Evolutionary conservation across 2,797 vertebrate species (phyloP).

Genomic region (Enteromius thamalakanensis): DNA sequence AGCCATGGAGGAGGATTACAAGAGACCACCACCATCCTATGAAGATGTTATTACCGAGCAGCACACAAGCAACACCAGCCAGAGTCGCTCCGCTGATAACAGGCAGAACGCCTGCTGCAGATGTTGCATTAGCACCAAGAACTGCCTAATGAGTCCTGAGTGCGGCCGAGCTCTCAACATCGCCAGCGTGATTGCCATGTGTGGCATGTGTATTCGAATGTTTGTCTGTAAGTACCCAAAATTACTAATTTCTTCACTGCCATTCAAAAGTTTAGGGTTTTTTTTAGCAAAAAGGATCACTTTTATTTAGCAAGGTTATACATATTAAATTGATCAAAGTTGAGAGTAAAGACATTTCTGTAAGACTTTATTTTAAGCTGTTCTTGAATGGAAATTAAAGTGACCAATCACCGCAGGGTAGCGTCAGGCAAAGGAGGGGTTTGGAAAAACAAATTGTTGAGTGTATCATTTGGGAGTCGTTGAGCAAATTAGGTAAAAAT

Average conservation of each 20-base stretch:
- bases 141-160: slow-evolving; percentile 62
- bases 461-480: too few species aligned
- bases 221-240: slow-evolving; percentile 57
- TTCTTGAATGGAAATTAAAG: background rate
- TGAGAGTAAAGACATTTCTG: background rate
- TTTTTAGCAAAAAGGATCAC: background rate
- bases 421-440: too few species aligned
- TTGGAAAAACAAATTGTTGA: too few species aligned
- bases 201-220: slow-evolving; percentile 60
- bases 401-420: too few species aligned
- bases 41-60: slow-evolving; percentile 52
- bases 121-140: slow-evolving; percentile 55
- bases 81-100: slow-evolving; percentile 38
- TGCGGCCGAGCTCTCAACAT: slow-evolving; percentile 60
- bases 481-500: too few species aligned
- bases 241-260: background rate
- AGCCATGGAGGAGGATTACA: slow-evolving; percentile 51
- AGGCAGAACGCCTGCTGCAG: slow-evolving; percentile 40
- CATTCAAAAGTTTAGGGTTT: background rate
- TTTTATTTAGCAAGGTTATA: background rate
- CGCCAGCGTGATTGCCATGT: slow-evolving; percentile 52
- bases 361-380: background rate
- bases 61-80: slow-evolving; percentile 56
- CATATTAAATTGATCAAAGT: background rate
- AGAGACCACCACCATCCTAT: slow-evolving; percentile 32